These are phyloP conservation scores for Nipponia nippon DNA, from an alignment of 2,113 vertebrate genomes.

Conservation along the genomic window DNA sequence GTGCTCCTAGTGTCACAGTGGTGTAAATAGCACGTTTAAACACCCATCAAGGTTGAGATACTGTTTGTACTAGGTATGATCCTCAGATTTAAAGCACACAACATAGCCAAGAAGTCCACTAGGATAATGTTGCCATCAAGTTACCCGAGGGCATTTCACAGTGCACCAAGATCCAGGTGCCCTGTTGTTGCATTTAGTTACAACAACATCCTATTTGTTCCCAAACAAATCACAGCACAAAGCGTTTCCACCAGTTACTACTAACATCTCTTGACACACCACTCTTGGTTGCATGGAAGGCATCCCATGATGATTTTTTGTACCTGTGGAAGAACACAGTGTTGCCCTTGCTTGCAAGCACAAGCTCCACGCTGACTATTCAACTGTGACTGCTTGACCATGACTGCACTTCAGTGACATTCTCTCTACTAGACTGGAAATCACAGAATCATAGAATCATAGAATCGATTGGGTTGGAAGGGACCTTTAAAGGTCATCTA, in stretches of 20 bases:
- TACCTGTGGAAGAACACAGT: not conserved
- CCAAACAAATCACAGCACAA: not conserved
- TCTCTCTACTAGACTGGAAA: not conserved
- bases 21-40: not conserved
- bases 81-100: not conserved
- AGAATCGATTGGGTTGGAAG: not conserved
- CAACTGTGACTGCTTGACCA: not conserved
- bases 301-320: not conserved
- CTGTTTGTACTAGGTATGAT: not conserved
- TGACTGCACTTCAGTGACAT: not conserved
- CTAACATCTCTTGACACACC: not conserved
- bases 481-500: not conserved
- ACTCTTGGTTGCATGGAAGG: not conserved
- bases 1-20: not conserved
- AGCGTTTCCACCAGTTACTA: not conserved
- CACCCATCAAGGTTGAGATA: not conserved
- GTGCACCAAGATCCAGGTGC: not conserved
- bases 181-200: not conserved
- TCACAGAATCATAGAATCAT: not conserved
- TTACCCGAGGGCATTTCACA: not conserved
- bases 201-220: not conserved
- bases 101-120: not conserved
- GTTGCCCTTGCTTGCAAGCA: not conserved
- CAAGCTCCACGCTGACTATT: not conserved
- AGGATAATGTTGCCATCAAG: not conserved